phyloP scores from a whole-genome alignment of 2,888 invertebrate genomes.

The Drosophila nigricruria region DNA sequence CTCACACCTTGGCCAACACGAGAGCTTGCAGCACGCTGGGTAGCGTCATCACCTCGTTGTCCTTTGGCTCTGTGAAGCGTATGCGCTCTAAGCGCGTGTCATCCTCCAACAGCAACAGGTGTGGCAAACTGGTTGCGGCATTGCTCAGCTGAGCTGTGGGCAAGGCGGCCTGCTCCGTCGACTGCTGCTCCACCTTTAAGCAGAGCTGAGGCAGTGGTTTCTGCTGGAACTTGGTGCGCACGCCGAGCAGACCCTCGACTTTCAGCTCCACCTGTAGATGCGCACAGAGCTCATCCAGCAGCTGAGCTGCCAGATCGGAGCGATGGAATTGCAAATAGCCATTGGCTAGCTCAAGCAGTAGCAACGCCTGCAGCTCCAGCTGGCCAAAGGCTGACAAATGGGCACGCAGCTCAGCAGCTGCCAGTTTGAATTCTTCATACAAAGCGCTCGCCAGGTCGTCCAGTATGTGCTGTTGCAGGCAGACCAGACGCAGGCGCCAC shows the following conservation, averaged over 20 bases:
- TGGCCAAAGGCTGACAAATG: conserved; percentile 79
- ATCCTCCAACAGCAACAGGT: conserved; percentile 91
- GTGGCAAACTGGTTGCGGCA: conserved; percentile 87
- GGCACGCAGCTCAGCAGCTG: conserved; percentile 57
- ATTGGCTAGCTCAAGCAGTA: conserved; percentile 87
- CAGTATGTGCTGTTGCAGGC: conserved; percentile 91
- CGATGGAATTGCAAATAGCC: conserved; percentile 91
- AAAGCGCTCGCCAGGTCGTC: conserved; percentile 91
- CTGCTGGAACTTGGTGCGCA: conserved; percentile 95
- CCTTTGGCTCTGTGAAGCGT: conserved; percentile 88
- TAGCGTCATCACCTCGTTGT: conserved; percentile 86
- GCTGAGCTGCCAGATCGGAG: conserved; percentile 89
- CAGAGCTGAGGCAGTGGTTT: conserved; percentile 93
- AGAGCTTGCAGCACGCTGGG: conserved; percentile 92
- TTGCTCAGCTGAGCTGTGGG: conserved; percentile 84
- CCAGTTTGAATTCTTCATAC: conserved; percentile 85
- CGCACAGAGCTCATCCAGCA: conserved; percentile 88
- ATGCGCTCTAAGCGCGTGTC: conserved; percentile 94
- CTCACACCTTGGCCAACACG: conserved; percentile 91
- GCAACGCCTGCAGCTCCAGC: conserved; percentile 85
- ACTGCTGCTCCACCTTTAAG: conserved; percentile 87
- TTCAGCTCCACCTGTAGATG: conserved; percentile 89
- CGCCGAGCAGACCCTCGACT: conserved; percentile 92
- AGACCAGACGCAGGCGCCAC: conserved; percentile 92
- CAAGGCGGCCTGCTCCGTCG: conserved; percentile 22